Evolutionary conservation across 2,113 vertebrate species (phyloP).

Genomic region (Cebidichthys violaceus): DNA sequence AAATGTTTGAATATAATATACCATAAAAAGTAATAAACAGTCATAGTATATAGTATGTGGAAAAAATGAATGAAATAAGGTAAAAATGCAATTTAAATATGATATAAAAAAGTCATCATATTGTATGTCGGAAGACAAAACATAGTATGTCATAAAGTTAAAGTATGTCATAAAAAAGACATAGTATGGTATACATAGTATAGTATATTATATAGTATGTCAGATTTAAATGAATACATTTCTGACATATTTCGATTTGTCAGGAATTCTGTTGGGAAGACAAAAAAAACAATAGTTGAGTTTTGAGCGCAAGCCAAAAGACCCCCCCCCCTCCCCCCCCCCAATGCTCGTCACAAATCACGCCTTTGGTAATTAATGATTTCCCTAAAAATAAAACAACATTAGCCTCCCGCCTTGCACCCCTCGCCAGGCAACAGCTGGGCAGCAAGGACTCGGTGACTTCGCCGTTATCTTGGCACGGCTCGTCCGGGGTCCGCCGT

Average conservation of each 20-base stretch:
- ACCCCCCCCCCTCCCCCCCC: conserved; percentile 1
- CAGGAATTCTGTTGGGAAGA: not conserved
- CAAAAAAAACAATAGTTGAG: conserved; percentile 10
- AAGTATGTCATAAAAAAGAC: no score
- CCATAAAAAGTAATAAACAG: no score
- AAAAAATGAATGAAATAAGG: no score
- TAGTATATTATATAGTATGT: not conserved
- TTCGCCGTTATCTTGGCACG: conserved; percentile 71
- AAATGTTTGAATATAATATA: no score
- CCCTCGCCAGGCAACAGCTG: conserved; percentile 82
- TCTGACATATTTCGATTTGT: not conserved
- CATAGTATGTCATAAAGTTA: no score
- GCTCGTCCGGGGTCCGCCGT: conserved; percentile 35
- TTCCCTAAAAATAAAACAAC: conserved; percentile 83
- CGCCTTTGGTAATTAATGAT: conserved; percentile 73
- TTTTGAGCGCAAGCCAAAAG: conserved; percentile 31
- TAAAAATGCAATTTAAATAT: no score
- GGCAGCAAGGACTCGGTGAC: conserved; percentile 82
- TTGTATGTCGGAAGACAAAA: no score
- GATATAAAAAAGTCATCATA: no score
- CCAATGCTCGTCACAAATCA: conserved; percentile 52
- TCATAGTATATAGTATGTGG: no score
- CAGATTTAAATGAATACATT: not conserved
- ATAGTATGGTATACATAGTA: not conserved
- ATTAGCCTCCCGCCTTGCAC: conserved; percentile 80